Percentiles rank a stretch among this genome's conserved stretches.
Conservation (phyloP, 2,113 vertebrate genomes). For the Coracopsis vasa region DNA sequence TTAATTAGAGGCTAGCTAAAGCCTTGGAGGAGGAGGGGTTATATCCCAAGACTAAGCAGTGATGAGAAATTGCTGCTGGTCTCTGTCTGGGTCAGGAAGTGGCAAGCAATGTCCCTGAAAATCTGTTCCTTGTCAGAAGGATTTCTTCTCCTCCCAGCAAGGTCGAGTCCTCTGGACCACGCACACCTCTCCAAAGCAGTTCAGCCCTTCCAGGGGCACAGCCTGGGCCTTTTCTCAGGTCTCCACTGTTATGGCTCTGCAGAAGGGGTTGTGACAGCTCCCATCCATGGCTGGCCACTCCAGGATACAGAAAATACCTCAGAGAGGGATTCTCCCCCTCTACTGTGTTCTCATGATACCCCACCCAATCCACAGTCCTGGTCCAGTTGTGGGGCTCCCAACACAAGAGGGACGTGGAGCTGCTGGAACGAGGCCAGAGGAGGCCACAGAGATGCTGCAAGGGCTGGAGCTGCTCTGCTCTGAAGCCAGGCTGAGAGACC, state of each 20-base stretch:
- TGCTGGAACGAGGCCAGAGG: not conserved
- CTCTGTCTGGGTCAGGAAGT: not conserved
- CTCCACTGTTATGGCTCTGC: not conserved
- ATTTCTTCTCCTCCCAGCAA: not conserved
- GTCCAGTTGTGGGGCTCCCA: not conserved
- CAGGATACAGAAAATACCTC: not conserved
- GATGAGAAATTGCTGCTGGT: not conserved
- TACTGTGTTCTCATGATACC: not conserved
- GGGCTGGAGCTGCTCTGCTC: not conserved
- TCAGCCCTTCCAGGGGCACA: not conserved
- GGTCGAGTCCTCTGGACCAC: not conserved
- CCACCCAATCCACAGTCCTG: not conserved
- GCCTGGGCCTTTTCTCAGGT: not conserved
- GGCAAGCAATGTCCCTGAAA: not conserved
- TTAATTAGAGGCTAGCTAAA: constrained; percentile 18
- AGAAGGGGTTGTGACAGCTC: not conserved
- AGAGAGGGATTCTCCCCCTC: not conserved
- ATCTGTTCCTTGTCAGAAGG: not conserved
- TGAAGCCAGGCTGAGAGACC: not conserved
- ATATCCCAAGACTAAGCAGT: not conserved
- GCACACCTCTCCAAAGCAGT: not conserved
- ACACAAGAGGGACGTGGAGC: not conserved
- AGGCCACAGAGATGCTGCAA: not conserved
- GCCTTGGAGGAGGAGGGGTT: not conserved
- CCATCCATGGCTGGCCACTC: not conserved